Percentiles rank a stretch among this genome's conserved stretches.
Evolutionary conservation across 2,888 invertebrate genomes (phyloP).

Genomic region (Toxonevra muliebris): DNA sequence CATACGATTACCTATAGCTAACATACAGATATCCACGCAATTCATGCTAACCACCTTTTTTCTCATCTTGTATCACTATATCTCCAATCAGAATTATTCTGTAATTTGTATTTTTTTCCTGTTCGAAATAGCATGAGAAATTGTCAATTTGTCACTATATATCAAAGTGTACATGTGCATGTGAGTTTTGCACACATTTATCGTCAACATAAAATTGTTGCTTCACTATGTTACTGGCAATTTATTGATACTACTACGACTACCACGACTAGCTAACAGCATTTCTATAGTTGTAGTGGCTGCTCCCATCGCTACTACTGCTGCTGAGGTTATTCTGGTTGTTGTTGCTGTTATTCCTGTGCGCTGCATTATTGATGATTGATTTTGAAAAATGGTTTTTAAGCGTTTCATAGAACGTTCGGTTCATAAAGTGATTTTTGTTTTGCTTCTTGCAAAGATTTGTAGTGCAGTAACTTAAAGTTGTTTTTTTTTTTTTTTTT

Average conservation of each 20-base stretch:
- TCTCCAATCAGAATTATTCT: too few relatives aligned
- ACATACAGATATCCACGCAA: too few relatives aligned
- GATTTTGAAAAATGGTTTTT: constrained; percentile 29
- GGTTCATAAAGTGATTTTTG: too few relatives aligned
- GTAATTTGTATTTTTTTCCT: too few relatives aligned
- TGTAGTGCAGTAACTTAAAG: too few relatives aligned
- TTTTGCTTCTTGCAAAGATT: too few relatives aligned
- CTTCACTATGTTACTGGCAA: constrained; percentile 11
- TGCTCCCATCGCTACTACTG: constrained; percentile 16
- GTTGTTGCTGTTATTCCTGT: too few relatives aligned
- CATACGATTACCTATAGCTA: too few relatives aligned
- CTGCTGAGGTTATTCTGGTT: constrained; percentile 18
- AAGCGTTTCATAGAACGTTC: too few relatives aligned
- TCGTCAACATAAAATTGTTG: neutral
- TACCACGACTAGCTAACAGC: neutral
- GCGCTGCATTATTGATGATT: constrained; percentile 34
- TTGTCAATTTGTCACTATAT: constrained; percentile 39
- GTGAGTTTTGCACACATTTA: neutral
- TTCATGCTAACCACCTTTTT: too few relatives aligned
- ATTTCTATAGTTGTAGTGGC: neutral
- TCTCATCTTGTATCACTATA: too few relatives aligned
- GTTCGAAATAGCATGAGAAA: constrained; percentile 11
- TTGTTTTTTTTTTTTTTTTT: too few relatives aligned
- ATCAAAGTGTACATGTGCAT: constrained; percentile 27
- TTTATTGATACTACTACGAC: neutral